These are phyloP conservation scores for Cyphomyrus plagiostoma DNA, from an alignment of 2,113 vertebrate genomes.

Conservation along the genomic window DNA sequence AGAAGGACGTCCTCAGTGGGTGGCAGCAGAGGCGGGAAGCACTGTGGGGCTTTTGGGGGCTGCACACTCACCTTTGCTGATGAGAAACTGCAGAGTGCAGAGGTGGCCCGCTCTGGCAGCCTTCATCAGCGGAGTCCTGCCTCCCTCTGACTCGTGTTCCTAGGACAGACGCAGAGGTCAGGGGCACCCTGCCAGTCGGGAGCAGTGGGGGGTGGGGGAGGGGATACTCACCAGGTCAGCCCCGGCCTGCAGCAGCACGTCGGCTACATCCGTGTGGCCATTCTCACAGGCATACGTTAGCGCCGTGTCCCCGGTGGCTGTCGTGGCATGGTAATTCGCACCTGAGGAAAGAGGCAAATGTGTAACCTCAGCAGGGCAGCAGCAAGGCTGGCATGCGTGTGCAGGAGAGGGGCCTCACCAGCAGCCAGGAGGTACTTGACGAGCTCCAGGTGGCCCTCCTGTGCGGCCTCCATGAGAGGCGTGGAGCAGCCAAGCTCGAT, in stretches of 20 bases:
- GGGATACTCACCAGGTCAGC: constrained; percentile 82
- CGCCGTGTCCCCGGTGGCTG: constrained; percentile 93
- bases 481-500: constrained; percentile 97
- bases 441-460: constrained; percentile 94
- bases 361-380: neutral
- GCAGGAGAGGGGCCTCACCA: constrained; percentile 59
- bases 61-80: constrained; percentile 82
- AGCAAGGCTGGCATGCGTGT: neutral
- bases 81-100: constrained; percentile 96
- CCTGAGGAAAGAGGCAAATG: constrained; percentile 52
- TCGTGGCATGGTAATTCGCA: constrained; percentile 92
- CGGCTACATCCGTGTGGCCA: constrained; percentile 95
- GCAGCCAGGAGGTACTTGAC: constrained; percentile 94
- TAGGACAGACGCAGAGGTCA: constrained; percentile 37
- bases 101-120: constrained; percentile 95
- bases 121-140: constrained; percentile 96
- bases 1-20: neutral
- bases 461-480: constrained; percentile 96
- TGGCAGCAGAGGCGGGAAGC: neutral
- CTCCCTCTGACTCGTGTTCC: constrained; percentile 98
- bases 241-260: constrained; percentile 90
- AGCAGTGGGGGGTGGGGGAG: neutral
- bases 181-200: neutral
- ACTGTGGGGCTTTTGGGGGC: neutral
- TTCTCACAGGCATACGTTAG: constrained; percentile 98